Percentiles rank a stretch among this genome's conserved stretches.
Evolutionary conservation across 2,797 vertebrate species (phyloP).

Genomic region (Pogoniulus pusillus): DNA sequence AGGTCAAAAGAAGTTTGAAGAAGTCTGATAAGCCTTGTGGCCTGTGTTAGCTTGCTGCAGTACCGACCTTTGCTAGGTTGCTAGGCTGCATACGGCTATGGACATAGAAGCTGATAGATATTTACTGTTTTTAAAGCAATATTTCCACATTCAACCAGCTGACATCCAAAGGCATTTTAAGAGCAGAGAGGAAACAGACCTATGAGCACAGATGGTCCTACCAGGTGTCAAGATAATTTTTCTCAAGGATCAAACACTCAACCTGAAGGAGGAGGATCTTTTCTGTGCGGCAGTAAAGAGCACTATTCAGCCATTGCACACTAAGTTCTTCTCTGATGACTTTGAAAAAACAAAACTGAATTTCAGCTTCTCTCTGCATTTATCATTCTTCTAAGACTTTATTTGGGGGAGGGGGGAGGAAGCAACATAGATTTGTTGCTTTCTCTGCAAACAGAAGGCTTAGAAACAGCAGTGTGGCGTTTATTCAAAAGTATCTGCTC

Average conservation of each 20-base stretch:
- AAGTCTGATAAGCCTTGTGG: not conserved
- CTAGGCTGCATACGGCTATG: not conserved
- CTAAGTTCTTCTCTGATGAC: not conserved
- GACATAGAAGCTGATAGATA: not conserved
- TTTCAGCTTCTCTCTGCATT: not conserved
- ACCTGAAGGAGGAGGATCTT: not conserved
- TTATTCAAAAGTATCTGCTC: not conserved
- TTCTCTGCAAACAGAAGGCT: not conserved
- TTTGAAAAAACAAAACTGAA: not conserved
- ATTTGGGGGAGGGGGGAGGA: not conserved
- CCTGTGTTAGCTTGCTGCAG: not conserved
- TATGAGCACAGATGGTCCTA: not conserved
- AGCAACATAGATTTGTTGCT: not conserved
- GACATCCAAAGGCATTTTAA: not conserved
- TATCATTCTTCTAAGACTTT: not conserved
- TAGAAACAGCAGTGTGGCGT: not conserved
- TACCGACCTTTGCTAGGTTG: not conserved
- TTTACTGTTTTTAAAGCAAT: not conserved
- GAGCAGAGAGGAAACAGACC: not conserved
- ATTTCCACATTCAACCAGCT: not conserved
- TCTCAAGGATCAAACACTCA: not conserved
- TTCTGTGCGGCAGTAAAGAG: not conserved
- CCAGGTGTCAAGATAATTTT: not conserved
- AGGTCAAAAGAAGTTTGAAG: not conserved
- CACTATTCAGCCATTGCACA: not conserved